Base-by-base conservation (phyloP, 2,888 invertebrate genomes). In the Thalpophila matura region DNA sequence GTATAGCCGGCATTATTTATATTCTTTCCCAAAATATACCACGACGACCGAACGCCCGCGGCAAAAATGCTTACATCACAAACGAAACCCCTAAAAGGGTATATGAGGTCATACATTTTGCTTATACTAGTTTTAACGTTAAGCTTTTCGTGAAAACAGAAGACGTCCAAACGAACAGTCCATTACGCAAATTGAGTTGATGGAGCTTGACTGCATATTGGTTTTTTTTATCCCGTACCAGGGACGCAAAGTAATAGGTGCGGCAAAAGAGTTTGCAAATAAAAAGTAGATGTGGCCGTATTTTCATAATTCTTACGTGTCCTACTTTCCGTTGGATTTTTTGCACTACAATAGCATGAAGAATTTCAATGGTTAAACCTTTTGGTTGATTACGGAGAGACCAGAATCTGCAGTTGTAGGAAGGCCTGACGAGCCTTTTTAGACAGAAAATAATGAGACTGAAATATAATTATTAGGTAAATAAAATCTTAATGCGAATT, bases 161-260 rank as follows among this genome's bases (percentile, higher is more conserved):
- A 40, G 16, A 51, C 20, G 29, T 62, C 37, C 58, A 55, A 62
- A 71, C 49, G 56, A 37, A 57, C 59, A 47, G 62, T 80, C 68
- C 63, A 77, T 76, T 76, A 77, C 42, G 63, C 58, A 76, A 76
- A 76, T 80, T 80, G 78, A 67, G 42, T 51, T 53, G 61, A 64
- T 58, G 47, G 42, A 56, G 40, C 37, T 20, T 31, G 46, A 54
- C 38, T 47, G 29, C 35, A 18, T 72, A 50, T 54, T 54, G 37
- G 40, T 57, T 1, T 64, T 49, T 62, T 72, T 65, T 56, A 56
- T 53, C 24, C 22, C n/a, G 14, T 20, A 26, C 37, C 1, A 4
- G 31, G 22, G 14, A 9, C 16, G 38, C 46, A 54, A 46, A 72
- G 65, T 77, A 57, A 72, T 64, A 57, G 53, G 33, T 29, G 26